These are phyloP conservation scores for Montipora capricornis DNA, from an alignment of 64 coral and sea anemone species.

Conservation along the genomic window DNA sequence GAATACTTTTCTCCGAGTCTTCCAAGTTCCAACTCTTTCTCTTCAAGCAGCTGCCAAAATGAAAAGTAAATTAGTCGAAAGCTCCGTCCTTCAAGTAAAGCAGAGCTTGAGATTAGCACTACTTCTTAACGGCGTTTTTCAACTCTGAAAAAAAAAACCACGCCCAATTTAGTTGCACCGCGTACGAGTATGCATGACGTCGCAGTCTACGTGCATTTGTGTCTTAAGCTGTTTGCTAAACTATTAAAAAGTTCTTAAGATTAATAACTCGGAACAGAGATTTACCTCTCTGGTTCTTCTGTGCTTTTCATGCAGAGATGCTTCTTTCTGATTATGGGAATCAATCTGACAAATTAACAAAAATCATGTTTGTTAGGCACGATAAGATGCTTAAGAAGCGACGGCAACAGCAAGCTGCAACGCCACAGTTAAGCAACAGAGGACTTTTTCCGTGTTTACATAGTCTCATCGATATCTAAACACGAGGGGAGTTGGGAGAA, in stretches of 20 bases:
- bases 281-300: slow-evolving; percentile 71
- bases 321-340: slow-evolving; percentile 62
- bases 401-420: too few relatives aligned
- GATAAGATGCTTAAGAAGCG: not conserved
- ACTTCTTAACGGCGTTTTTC: too few relatives aligned
- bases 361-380: not conserved
- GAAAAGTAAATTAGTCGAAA: not conserved
- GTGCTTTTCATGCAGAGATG: slow-evolving; percentile 35
- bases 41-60: slow-evolving; percentile 74
- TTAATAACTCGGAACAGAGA: not conserved
- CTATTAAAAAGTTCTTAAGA: not conserved
- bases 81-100: too few relatives aligned
- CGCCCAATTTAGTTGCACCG: too few relatives aligned
- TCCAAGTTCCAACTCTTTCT: slow-evolving; percentile 78
- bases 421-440: too few relatives aligned
- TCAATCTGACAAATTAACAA: slow-evolving; percentile 65
- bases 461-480: too few relatives aligned
- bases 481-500: too few relatives aligned
- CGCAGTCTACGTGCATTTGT: not conserved
- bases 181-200: too few relatives aligned
- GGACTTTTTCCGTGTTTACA: too few relatives aligned
- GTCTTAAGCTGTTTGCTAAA: not conserved
- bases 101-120: too few relatives aligned
- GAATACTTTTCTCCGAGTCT: slow-evolving; percentile 68
- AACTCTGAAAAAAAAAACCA: too few relatives aligned